Conservation (phyloP, 2,888 invertebrate genomes). For the Lasioglossum villosulum region DNA sequence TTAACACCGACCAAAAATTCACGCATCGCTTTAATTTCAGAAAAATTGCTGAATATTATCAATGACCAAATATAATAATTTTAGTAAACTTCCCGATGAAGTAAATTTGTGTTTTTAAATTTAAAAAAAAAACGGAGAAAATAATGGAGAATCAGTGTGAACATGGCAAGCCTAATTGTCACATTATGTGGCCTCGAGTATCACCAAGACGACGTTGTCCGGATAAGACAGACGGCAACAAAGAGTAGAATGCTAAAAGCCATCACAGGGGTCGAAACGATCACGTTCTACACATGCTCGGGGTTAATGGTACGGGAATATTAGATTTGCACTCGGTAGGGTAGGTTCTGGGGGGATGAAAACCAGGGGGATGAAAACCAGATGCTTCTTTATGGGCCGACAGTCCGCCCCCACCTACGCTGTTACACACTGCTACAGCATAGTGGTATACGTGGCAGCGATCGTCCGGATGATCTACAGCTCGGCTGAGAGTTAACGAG, state of each 20-base stretch:
- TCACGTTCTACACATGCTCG: conserved; percentile 75
- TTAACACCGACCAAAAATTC: no score
- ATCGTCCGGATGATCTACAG: conserved; percentile 62
- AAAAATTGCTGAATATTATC: no score
- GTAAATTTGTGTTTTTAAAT: background rate
- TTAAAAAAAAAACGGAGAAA: background rate
- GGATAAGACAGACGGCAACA: conserved; percentile 34
- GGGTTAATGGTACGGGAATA: conserved; percentile 80
- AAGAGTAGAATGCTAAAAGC: background rate
- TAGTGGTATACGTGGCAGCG: conserved; percentile 24
- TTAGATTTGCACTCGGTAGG: conserved; percentile 70
- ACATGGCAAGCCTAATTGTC: background rate
- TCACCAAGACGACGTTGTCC: conserved; percentile 14
- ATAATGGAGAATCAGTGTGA: background rate
- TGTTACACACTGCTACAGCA: background rate
- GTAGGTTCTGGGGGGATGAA: conserved; percentile 32
- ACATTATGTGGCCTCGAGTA: background rate
- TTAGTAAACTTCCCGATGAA: background rate
- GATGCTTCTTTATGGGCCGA: conserved; percentile 40
- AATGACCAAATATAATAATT: background rate
- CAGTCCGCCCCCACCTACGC: background rate
- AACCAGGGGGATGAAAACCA: conserved; percentile 50
- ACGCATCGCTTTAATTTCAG: no score
- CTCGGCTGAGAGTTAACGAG: conserved; percentile 65
- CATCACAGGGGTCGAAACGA: conserved; percentile 62